phyloP scores from a whole-genome alignment of 2,888 invertebrate genomes.

The Mythimna albipuncta region DNA sequence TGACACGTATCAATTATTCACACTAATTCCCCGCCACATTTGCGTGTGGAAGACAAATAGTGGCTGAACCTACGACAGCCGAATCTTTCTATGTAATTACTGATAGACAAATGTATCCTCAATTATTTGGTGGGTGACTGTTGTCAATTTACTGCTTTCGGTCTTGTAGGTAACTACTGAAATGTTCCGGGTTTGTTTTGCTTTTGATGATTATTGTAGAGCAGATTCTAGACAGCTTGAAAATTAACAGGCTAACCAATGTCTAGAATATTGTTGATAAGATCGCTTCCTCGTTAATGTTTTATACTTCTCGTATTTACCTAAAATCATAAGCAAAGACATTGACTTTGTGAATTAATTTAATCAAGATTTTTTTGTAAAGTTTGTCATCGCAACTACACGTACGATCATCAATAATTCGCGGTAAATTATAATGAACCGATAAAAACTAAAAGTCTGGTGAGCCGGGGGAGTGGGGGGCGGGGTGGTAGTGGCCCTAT shows the following conservation, averaged over 20 bases:
- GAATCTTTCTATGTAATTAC: slow-evolving; percentile 86
- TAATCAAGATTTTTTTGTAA: slow-evolving; percentile 2
- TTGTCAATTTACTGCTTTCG: slow-evolving; percentile 57
- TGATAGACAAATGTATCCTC: slow-evolving; percentile 72
- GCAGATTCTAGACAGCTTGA: not conserved
- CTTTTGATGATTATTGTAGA: not conserved
- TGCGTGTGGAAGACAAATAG: slow-evolving; percentile 90
- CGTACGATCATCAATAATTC: slow-evolving; percentile 61
- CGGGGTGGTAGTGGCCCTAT: slow-evolving; percentile 71
- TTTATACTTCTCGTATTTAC: not conserved
- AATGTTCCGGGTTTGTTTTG: slow-evolving; percentile 8
- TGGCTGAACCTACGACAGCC: slow-evolving; percentile 79
- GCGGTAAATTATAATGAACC: slow-evolving; percentile 73
- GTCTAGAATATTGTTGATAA: not conserved
- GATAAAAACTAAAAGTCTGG: slow-evolving; percentile 77
- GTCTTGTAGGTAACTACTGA: slow-evolving; percentile 17
- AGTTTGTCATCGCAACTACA: slow-evolving; percentile 6
- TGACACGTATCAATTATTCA: slow-evolving; percentile 90
- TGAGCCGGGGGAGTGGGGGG: slow-evolving; percentile 56
- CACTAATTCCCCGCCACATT: slow-evolving; percentile 88
- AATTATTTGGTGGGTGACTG: slow-evolving; percentile 71
- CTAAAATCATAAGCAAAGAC: slow-evolving; percentile 20
- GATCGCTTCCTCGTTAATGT: not conserved
- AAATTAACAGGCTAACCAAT: not conserved
- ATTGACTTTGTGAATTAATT: slow-evolving; percentile 36